Evolutionary conservation across 2,113 vertebrate genomes (phyloP).

Genomic region (Sphaerodactylus townsendi): DNA sequence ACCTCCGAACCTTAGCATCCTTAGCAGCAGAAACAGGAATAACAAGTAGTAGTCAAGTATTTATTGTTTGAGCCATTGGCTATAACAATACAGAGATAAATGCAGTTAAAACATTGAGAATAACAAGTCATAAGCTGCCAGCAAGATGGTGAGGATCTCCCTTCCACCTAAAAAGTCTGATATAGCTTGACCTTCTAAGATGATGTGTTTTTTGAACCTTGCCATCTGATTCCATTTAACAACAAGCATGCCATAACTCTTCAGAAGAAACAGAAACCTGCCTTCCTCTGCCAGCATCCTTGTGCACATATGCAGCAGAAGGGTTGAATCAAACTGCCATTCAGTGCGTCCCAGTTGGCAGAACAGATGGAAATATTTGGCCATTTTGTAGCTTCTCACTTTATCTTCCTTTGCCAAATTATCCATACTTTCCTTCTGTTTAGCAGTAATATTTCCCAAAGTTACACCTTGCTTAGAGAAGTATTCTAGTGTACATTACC

Average conservation of each 20-base stretch:
- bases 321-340: conserved; percentile 11
- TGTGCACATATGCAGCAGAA: conserved; percentile 15
- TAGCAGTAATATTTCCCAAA: conserved; percentile 46
- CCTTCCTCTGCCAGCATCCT: conserved; percentile 6
- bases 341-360: conserved; percentile 24
- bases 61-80: too few species aligned
- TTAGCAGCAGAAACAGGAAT: rapidly evolving
- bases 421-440: conserved; percentile 49
- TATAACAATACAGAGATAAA: too few species aligned
- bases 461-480: conserved; percentile 52
- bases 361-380: conserved; percentile 67
- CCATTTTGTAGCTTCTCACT: conserved; percentile 40
- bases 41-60: too few species aligned
- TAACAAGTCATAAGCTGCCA: not conserved
- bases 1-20: not conserved
- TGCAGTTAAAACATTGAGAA: too few species aligned
- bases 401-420: conserved; percentile 44
- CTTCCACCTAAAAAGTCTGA: not conserved
- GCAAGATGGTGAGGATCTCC: not conserved
- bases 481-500: conserved; percentile 41
- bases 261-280: not conserved
- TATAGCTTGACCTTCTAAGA: not conserved
- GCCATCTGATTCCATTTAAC: not conserved
- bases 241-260: not conserved
- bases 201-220: not conserved